A percentile compares a stretch with the other conserved stretches of the same genome.
phyloP scores from a whole-genome alignment of 2,113 vertebrate genomes.

The Grantiella picta region DNA sequence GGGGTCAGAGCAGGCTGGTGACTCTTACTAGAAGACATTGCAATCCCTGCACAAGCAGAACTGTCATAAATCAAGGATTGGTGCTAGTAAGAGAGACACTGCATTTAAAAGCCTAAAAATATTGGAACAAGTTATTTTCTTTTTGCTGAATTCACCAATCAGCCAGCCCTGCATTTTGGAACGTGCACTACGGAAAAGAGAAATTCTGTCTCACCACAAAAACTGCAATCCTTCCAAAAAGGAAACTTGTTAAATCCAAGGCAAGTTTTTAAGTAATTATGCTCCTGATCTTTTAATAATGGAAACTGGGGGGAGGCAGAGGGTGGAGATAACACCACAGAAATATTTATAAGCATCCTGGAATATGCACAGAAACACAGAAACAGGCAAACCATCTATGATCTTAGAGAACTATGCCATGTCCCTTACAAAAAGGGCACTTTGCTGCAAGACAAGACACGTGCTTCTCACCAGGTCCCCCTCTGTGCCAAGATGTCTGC shows the following conservation, averaged over 20 bases:
- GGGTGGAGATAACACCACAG: background rate
- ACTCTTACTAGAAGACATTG: background rate
- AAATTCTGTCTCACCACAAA: background rate
- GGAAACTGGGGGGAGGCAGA: background rate
- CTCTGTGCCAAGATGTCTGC: background rate
- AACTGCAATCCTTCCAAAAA: background rate
- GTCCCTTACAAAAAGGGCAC: background rate
- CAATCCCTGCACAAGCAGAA: background rate
- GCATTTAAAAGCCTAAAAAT: background rate
- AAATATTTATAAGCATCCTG: background rate
- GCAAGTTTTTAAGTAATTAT: background rate
- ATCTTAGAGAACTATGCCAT: background rate
- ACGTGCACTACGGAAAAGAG: background rate
- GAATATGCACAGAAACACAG: background rate
- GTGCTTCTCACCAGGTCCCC: background rate
- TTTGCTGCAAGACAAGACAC: background rate
- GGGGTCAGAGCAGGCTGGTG: background rate
- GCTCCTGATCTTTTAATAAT: background rate
- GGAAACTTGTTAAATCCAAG: background rate
- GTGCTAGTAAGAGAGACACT: background rate
- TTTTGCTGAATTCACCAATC: constrained; percentile 3
- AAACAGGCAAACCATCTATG: background rate
- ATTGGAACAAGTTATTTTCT: background rate
- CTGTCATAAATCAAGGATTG: background rate
- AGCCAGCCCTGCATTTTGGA: background rate